Evolutionary conservation across 2,113 vertebrate genomes (phyloP).

Genomic region (Leptobrachium ailaonicum): DNA sequence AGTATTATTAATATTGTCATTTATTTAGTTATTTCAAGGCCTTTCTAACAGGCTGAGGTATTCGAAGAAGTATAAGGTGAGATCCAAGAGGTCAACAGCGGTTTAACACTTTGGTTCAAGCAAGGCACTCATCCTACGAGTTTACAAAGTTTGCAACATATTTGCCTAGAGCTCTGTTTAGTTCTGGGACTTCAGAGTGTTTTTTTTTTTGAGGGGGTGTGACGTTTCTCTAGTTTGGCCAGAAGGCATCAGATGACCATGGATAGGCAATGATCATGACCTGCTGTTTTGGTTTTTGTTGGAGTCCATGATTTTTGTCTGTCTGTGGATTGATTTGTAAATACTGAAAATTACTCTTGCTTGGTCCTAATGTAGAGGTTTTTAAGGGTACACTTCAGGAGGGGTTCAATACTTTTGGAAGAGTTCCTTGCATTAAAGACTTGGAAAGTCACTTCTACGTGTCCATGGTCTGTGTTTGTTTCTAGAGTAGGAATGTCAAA

Average conservation of each 20-base stretch:
- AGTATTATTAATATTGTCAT: slow-evolving; percentile 58
- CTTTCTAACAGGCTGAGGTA: slow-evolving; percentile 99
- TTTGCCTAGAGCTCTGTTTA: slow-evolving; percentile 77
- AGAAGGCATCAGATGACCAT: slow-evolving; percentile 36
- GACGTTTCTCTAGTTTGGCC: slow-evolving; percentile 48
- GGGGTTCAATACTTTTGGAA: too few species aligned
- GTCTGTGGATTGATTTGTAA: background rate
- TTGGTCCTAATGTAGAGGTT: background rate
- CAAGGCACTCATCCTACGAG: slow-evolving; percentile 99
- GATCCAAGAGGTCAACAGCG: slow-evolving; percentile 93
- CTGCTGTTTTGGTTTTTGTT: background rate
- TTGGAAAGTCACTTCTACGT: too few species aligned
- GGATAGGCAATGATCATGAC: slow-evolving; percentile 18
- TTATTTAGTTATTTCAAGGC: slow-evolving; percentile 79
- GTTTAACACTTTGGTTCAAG: slow-evolving; percentile 99
- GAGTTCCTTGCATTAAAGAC: too few species aligned
- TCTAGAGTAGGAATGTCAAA: too few species aligned
- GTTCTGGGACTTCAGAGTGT: slow-evolving; percentile 57
- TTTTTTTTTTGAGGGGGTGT: background rate
- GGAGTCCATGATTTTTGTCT: background rate
- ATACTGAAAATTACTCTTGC: background rate
- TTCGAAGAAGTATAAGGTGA: slow-evolving; percentile 96
- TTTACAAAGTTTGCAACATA: slow-evolving; percentile 91
- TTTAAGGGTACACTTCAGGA: too few species aligned
- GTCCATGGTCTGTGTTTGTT: too few species aligned